Evolutionary conservation across 2,113 vertebrate genomes (phyloP).

Genomic region (Paradisaea rubra): DNA sequence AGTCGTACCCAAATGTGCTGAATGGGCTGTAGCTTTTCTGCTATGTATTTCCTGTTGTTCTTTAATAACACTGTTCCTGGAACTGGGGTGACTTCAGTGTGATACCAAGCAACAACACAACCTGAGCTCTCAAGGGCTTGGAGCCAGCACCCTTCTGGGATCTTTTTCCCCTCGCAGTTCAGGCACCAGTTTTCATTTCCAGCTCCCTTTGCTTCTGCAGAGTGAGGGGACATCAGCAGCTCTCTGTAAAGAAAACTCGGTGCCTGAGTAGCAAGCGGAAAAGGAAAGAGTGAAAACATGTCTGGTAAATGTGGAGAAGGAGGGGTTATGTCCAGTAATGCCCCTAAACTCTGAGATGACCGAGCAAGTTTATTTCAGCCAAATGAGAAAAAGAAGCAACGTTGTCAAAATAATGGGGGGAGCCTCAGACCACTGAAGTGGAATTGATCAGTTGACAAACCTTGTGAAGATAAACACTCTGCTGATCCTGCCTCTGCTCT

Average conservation of each 20-base stretch:
- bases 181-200: not conserved
- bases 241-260: not conserved
- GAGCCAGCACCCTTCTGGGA: not conserved
- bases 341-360: not conserved
- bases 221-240: not conserved
- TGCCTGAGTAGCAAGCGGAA: not conserved
- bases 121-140: not conserved
- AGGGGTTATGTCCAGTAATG: not conserved
- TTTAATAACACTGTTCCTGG: not conserved
- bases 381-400: not conserved
- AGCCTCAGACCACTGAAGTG: not conserved
- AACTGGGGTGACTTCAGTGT: not conserved
- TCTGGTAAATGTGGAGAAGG: not conserved
- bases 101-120: not conserved
- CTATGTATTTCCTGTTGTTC: constrained; percentile 28
- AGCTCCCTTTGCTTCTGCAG: not conserved
- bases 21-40: not conserved
- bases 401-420: not conserved
- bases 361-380: not conserved
- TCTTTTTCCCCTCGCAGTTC: not conserved
- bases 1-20: rapidly evolving
- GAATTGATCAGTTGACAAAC: not conserved
- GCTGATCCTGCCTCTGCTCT: not conserved
- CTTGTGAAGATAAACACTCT: not conserved
- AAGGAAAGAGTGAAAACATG: not conserved